Evolutionary conservation across 2,797 vertebrate species (phyloP).

Genomic region (Chiroxiphia lanceolata): DNA sequence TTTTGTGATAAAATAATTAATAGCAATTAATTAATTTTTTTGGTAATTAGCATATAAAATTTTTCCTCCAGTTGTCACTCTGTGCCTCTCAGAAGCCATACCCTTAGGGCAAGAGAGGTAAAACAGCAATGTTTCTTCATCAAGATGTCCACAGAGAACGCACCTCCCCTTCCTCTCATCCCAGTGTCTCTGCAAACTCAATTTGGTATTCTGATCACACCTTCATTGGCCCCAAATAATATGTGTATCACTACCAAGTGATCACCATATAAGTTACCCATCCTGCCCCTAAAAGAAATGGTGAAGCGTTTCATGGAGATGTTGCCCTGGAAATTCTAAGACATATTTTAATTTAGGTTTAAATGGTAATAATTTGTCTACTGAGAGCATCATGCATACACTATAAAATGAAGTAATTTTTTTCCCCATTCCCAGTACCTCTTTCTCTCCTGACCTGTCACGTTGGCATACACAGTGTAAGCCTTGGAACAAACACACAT

Average conservation of each 20-base stretch:
- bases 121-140: not conserved
- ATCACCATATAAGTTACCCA: not conserved
- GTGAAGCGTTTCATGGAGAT: not conserved
- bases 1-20: slow-evolving; percentile 76
- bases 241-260: not conserved
- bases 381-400: rapidly evolving
- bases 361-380: not conserved
- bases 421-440: not conserved
- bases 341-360: not conserved
- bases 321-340: not conserved
- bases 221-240: not conserved
- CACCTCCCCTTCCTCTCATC: not conserved
- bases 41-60: slow-evolving; percentile 55
- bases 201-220: not conserved
- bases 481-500: not conserved
- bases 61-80: slow-evolving; percentile 30
- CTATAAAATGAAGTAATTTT: not conserved
- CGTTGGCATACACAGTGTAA: not conserved
- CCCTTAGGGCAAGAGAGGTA: slow-evolving; percentile 17
- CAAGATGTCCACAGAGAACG: not conserved
- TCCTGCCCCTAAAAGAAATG: not conserved
- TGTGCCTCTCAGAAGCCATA: slow-evolving; percentile 19
- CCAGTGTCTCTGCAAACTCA: not conserved
- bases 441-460: not conserved
- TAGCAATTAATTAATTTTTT: slow-evolving; percentile 66